Evolutionary conservation across 2,113 vertebrate species (phyloP), one percentile per base, ranked within the genome.

Genomic region (Chitala chitala): DNA sequence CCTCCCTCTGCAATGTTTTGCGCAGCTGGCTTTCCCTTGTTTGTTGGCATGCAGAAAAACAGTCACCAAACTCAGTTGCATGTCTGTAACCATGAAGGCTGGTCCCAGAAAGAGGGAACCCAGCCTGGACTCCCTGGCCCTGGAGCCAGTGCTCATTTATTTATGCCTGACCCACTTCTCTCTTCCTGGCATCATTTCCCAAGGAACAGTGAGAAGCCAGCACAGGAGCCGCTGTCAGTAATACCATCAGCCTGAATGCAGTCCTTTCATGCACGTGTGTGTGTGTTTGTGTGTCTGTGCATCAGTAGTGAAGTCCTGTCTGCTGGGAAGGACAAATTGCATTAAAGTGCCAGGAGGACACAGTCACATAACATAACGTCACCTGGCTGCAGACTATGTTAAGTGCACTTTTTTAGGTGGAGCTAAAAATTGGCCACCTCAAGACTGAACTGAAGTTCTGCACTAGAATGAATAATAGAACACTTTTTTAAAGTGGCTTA

Each of bases 151-250:
- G 40, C 15, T 72, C n/a, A 17, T 59, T 72, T 72, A 58, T 73
- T 73, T 48, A 64, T 73, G 58, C 38, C 44, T 73, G 58, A 73
- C 44, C 56, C 26, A 63, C 31, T 64, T 73, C 20, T 12, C 29
- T 31, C 42, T 61, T 46, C 5, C 54, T 59, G 70, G 46, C 42
- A 61, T 63, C 31, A 5, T 73, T 69, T 29, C 56, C 29, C 31
- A n/a, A n/a, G 9, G 55, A 51, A 7, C 26, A 15, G 59, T 24
- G 17, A 33, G 58, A 56, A 31, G 17, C n/a, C 50, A 44, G 15
- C 13, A 40, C 38, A 20, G 15, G 22, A 54, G 42, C 40, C 8
- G 12, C 42, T n/a, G 55, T 29, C 26, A 6, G 26, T 36, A 22
- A 36, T 26, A 61, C 17, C n/a, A n/a, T n/a, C 44, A 36, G 15